These are phyloP conservation scores for Corella eumyota DNA, from an alignment of 23 tunicate genomes.

Conservation along the genomic window DNA sequence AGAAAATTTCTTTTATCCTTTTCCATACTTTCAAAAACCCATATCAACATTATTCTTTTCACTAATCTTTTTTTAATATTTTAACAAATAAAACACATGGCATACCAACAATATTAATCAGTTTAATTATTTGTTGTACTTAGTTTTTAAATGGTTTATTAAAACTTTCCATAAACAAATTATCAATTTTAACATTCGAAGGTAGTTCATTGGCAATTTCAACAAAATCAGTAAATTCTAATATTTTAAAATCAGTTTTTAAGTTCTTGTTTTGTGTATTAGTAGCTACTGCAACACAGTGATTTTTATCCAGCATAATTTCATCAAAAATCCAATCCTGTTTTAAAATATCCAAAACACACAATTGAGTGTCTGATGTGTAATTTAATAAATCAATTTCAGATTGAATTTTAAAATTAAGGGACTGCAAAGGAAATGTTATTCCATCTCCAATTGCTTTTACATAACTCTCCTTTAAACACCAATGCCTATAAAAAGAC, in stretches of 20 bases:
- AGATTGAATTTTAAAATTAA: conserved; percentile 27
- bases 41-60: too few relatives aligned
- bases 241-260: background rate
- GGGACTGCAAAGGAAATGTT: conserved; percentile 43
- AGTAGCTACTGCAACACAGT: conserved; percentile 67
- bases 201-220: background rate
- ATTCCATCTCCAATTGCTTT: conserved; percentile 86
- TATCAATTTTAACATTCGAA: conserved; percentile 2
- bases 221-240: conserved; percentile 9
- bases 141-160: conserved; percentile 13
- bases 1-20: too few relatives aligned
- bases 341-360: conserved; percentile 1
- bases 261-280: background rate
- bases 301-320: conserved; percentile 38
- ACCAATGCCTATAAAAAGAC: conserved; percentile 83
- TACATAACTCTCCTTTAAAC: conserved; percentile 90
- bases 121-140: too few relatives aligned
- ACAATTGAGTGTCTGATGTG: conserved; percentile 18
- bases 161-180: conserved; percentile 9
- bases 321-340: conserved; percentile 76
- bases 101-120: too few relatives aligned
- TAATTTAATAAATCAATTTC: background rate
- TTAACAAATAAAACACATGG: too few relatives aligned
- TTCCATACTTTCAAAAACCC: too few relatives aligned
- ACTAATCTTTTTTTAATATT: too few relatives aligned